phyloP scores from a whole-genome alignment of 2,888 invertebrate genomes.

The Flexamia atlantica region DNA sequence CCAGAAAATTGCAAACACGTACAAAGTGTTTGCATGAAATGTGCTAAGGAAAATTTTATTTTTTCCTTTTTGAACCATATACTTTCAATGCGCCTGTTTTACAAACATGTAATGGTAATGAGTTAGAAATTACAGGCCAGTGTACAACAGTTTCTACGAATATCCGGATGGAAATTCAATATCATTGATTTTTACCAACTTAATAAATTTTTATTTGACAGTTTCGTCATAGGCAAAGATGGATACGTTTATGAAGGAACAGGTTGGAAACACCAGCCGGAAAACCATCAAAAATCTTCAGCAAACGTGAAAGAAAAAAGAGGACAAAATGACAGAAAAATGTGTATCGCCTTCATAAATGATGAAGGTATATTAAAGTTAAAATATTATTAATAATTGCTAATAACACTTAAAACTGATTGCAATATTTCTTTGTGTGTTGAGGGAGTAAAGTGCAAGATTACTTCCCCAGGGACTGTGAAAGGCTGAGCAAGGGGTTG shows the following conservation, averaged over 20 bases:
- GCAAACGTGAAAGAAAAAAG: not conserved
- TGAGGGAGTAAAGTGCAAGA: too few relatives aligned
- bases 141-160: too few relatives aligned
- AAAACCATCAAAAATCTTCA: not conserved
- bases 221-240: constrained; percentile 14
- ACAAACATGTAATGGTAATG: too few relatives aligned
- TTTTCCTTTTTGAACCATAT: not conserved
- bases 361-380: constrained; percentile 13
- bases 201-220: too few relatives aligned
- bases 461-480: not conserved
- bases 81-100: not conserved
- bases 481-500: too few relatives aligned
- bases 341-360: constrained; percentile 2
- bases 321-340: not conserved
- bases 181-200: too few relatives aligned
- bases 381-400: not conserved
- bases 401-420: too few relatives aligned
- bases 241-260: constrained; percentile 1
- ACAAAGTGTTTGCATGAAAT: too few relatives aligned
- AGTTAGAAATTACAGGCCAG: too few relatives aligned
- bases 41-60: too few relatives aligned
- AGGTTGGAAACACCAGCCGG: not conserved
- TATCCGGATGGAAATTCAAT: too few relatives aligned
- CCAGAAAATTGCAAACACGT: too few relatives aligned
- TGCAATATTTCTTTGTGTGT: not conserved